phyloP scores from a whole-genome alignment of 2,113 vertebrate species.

The Gopherus evgoodei region DNA sequence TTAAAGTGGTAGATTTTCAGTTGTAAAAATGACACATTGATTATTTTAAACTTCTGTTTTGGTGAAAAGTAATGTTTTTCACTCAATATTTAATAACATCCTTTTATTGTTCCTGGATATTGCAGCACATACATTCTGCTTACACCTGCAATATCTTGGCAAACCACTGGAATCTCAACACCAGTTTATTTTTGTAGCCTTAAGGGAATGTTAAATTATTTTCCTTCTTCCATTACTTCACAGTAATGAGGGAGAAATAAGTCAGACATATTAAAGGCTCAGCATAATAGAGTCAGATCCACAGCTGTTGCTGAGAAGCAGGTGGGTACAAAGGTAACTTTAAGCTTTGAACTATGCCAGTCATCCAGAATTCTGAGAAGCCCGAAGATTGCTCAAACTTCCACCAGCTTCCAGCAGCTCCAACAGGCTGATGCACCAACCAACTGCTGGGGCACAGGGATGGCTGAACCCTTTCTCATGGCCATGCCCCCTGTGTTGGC shows the following conservation, averaged over 20 bases:
- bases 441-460: slow-evolving; percentile 34
- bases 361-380: neutral
- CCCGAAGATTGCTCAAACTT: neutral
- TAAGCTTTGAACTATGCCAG: slow-evolving; percentile 36
- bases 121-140: neutral
- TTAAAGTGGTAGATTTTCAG: neutral
- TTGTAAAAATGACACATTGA: neutral
- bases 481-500: slow-evolving; percentile 50
- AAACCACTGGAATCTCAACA: neutral
- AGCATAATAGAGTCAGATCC: slow-evolving; percentile 59
- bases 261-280: slow-evolving; percentile 41
- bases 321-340: slow-evolving; percentile 33
- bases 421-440: slow-evolving; percentile 71
- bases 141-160: neutral
- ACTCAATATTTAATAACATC: too few species aligned
- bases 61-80: neutral
- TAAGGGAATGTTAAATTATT: neutral
- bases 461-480: neutral
- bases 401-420: slow-evolving; percentile 64
- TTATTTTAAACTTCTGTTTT: neutral
- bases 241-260: slow-evolving; percentile 3
- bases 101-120: neutral
- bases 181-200: neutral
- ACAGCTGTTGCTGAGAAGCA: slow-evolving; percentile 37
- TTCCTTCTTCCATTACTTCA: neutral